Evolutionary conservation across 2,888 invertebrate species (phyloP), one percentile per base, ranked within the genome.

Genomic region (Spodoptera exigua): DNA sequence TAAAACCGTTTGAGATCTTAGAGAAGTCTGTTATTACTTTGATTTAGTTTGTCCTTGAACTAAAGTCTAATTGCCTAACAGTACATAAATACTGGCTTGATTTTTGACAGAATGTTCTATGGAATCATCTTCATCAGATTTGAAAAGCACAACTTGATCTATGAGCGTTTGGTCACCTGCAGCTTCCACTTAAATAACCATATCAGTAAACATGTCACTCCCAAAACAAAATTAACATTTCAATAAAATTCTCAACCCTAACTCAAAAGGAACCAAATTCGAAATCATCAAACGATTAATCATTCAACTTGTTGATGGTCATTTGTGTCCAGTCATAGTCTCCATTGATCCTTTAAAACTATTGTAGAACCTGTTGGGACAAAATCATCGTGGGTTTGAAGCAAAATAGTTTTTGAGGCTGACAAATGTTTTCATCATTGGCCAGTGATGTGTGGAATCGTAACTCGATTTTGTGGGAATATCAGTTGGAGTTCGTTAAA

Each of bases 271-370:
- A 79, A 80, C 69, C 70, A 76, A 82, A 78, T 80, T 77, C 71
- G 76, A 75, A 82, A 76, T 76, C 73, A 74, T 76, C 80, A 79
- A 83, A 83, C 84, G 78, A 87, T 88, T 87, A 86, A 87, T 88
- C 87, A 85, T 74, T 82, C 74, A 63, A 64, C 77, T 27, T 77
- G 74, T 79, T 76, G 74, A 80, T 62, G 71, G 76, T 56, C 68
- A 76, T 81, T 88, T 84, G 77, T 87, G 85, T 79, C 69, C 55
- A 86, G 82, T 87, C 88, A 86, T 81, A 77, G 76, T 63, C 64
- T 80, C 68, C 76, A 76, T 51, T 73, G 78, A 78, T 83, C 81
- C 76, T 63, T 56, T 64, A 53, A 27, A 74, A 67, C 70, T 70
- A 70, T 75, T 75, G 64, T 58, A 55, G 58, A 79, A 83, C 83